These are phyloP conservation scores for Pogonognathellus flavescens DNA, from an alignment of 1,140 invertebrate species.

Conservation along the genomic window DNA sequence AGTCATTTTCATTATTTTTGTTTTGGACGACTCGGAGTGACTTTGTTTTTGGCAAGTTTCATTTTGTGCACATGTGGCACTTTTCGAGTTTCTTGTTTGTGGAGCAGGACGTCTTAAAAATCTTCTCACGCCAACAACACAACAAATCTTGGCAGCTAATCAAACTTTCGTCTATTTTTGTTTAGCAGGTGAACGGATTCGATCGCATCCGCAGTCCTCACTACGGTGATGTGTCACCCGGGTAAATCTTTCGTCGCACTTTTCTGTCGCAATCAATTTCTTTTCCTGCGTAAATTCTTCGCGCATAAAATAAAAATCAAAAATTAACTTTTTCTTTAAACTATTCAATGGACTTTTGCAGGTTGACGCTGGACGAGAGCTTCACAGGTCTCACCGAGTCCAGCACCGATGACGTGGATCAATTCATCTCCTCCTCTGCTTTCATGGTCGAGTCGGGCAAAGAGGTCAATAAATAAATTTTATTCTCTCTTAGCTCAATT, in stretches of 20 bases:
- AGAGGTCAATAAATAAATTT: slow-evolving; percentile 53
- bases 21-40: too few species aligned
- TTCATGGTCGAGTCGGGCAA: slow-evolving; percentile 61
- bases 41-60: too few species aligned
- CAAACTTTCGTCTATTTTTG: slow-evolving; percentile 42
- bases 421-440: slow-evolving; percentile 52
- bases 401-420: slow-evolving; percentile 38
- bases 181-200: slow-evolving; percentile 44
- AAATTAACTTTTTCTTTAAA: background rate
- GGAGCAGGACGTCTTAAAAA: background rate
- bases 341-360: background rate
- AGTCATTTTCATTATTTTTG: too few species aligned
- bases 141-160: slow-evolving; percentile 4
- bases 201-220: slow-evolving; percentile 39
- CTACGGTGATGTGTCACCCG: slow-evolving; percentile 18
- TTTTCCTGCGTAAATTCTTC: background rate
- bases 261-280: background rate
- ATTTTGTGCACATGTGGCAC: too few species aligned
- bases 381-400: slow-evolving; percentile 53
- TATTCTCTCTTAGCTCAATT: too few species aligned
- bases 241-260: background rate
- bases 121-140: background rate
- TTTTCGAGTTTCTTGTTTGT: too few species aligned
- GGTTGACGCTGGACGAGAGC: slow-evolving; percentile 30
- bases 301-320: background rate